phyloP scores from a whole-genome alignment of 2,797 vertebrate genomes.

The Agapornis canus region DNA sequence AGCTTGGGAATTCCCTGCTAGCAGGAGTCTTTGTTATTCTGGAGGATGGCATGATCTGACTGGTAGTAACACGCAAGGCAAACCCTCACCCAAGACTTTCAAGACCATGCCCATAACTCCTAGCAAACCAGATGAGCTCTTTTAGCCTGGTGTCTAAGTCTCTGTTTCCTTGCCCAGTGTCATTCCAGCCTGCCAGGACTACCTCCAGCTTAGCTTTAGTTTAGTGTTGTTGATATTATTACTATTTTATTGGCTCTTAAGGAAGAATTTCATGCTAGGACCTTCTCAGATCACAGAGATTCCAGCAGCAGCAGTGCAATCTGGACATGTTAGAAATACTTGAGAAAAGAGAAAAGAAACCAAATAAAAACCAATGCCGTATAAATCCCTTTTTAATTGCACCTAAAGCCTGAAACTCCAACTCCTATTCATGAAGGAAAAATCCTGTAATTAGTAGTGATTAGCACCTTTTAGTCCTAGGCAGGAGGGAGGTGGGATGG shows the following conservation, averaged over 20 bases:
- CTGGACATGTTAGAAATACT: constrained; percentile 19
- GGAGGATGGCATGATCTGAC: not conserved
- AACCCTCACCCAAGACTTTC: not conserved
- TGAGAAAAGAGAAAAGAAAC: constrained; percentile 53
- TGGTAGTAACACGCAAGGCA: not conserved
- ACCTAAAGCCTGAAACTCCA: constrained; percentile 33
- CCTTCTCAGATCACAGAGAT: constrained; percentile 61
- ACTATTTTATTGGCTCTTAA: constrained; percentile 19
- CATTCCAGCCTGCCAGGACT: not conserved
- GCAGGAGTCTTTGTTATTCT: not conserved
- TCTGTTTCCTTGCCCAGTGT: not conserved
- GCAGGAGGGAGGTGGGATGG: constrained; percentile 60
- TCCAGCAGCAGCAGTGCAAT: constrained; percentile 38
- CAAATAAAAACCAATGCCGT: constrained; percentile 40
- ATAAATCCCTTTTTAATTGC: constrained; percentile 33
- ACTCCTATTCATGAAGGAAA: constrained; percentile 58
- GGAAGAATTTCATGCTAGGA: constrained; percentile 36
- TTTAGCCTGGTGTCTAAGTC: not conserved
- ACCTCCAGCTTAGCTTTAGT: not conserved
- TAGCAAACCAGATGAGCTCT: not conserved
- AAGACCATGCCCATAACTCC: not conserved
- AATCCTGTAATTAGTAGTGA: constrained; percentile 37
- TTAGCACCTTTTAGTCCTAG: constrained; percentile 49
- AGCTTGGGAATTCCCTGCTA: not conserved
- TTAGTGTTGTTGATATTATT: not conserved